Evolutionary conservation across 53 echinoderm and acorn worm genomes (phyloP).

Genomic region (Luidia sarsii): DNA sequence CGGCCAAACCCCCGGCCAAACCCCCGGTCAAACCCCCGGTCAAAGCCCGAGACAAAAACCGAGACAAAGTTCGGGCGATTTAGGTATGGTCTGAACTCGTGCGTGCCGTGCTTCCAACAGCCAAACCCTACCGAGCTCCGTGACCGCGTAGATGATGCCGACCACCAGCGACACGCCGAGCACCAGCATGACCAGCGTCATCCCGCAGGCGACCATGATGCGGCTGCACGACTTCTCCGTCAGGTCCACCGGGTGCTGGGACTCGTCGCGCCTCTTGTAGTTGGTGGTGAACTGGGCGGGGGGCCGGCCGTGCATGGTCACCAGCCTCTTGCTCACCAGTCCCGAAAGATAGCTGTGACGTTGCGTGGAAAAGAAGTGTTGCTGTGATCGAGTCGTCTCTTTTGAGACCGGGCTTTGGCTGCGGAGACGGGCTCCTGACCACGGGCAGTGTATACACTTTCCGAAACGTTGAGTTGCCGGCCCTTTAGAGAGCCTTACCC

Average conservation of each 20-base stretch:
- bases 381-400: too few species aligned
- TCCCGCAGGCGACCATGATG: conserved; percentile 28
- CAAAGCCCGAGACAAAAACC: too few species aligned
- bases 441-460: too few species aligned
- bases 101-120: background rate
- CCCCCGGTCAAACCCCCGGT: too few species aligned
- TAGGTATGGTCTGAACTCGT: background rate
- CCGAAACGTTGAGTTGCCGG: too few species aligned
- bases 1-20: too few species aligned
- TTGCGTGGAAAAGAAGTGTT: too few species aligned
- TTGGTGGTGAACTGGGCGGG: conserved; percentile 29
- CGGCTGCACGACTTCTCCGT: conserved; percentile 27
- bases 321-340: background rate
- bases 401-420: too few species aligned
- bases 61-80: too few species aligned
- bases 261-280: conserved; percentile 14
- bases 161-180: conserved; percentile 22
- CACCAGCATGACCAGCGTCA: conserved; percentile 29
- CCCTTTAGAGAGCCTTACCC: too few species aligned
- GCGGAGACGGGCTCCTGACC: too few species aligned
- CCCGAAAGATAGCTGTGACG: conserved; percentile 27
- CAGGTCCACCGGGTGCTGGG: conserved; percentile 1
- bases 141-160: conserved; percentile 15
- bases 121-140: conserved; percentile 6
- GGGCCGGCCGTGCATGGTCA: conserved; percentile 39